Percentiles rank a stretch among this genome's conserved stretches.
phyloP scores from a whole-genome alignment of 2,888 invertebrate species.

The Stenichneumon culpator region DNA sequence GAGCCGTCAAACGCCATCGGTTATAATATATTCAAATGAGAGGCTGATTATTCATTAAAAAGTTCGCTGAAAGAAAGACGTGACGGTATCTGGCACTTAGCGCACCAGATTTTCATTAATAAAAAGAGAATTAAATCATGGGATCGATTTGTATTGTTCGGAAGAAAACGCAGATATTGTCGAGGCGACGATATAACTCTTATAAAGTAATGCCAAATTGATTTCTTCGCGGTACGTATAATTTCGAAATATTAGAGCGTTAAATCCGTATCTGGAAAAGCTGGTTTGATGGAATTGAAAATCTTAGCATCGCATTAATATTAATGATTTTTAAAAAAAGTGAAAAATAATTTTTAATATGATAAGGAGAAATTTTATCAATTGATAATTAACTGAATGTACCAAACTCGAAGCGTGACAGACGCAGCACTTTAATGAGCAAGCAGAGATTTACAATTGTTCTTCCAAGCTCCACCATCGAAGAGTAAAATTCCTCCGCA shows the following conservation, averaged over 20 bases:
- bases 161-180: background rate
- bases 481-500: background rate
- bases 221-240: background rate
- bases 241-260: too few relatives aligned
- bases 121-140: slow-evolving; percentile 22
- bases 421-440: background rate
- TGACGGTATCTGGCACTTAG: slow-evolving; percentile 27
- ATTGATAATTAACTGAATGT: background rate
- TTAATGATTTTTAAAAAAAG: background rate
- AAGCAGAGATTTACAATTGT: background rate
- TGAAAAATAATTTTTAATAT: background rate
- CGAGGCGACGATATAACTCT: background rate
- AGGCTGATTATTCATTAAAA: slow-evolving; percentile 84
- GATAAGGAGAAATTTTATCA: background rate
- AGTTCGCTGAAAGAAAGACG: slow-evolving; percentile 75
- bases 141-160: slow-evolving; percentile 33
- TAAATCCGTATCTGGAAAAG: too few relatives aligned
- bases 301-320: background rate
- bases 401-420: background rate
- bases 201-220: background rate
- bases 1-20: slow-evolving; percentile 83
- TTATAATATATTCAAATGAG: slow-evolving; percentile 85
- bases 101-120: slow-evolving; percentile 11
- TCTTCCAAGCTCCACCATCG: background rate
- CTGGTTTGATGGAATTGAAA: background rate